Conservation (phyloP, 2,113 vertebrate species). For the Herpetotheres cachinnans region DNA sequence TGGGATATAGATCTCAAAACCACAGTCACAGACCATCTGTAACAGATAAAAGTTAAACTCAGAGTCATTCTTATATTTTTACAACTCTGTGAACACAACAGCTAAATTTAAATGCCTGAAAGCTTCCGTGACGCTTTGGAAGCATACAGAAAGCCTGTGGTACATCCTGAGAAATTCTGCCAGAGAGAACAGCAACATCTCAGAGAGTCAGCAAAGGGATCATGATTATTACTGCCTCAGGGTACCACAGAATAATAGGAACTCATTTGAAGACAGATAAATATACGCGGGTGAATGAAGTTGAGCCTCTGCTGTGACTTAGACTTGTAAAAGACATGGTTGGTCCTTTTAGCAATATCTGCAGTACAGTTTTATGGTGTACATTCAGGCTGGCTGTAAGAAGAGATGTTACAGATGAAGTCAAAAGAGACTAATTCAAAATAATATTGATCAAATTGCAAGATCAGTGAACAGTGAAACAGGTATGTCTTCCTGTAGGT, state of each 20-base stretch:
- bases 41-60: background rate
- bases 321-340: background rate
- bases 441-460: conserved; percentile 71
- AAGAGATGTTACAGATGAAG: conserved; percentile 42
- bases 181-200: background rate
- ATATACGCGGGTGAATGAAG: conserved; percentile 13
- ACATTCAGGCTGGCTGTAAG: background rate
- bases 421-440: conserved; percentile 55
- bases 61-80: background rate
- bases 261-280: conserved; percentile 1
- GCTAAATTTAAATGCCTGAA: background rate
- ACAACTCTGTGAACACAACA: background rate
- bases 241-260: background rate
- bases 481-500: conserved; percentile 50
- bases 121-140: background rate
- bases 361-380: background rate
- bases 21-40: background rate
- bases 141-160: background rate
- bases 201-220: background rate
- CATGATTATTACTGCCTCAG: background rate
- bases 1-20: background rate
- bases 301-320: background rate
- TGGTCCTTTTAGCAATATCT: background rate
- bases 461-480: conserved; percentile 63
- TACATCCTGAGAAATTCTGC: background rate